Base-by-base conservation (phyloP, 2,888 invertebrate species). In the Coenonympha arcania region DNA sequence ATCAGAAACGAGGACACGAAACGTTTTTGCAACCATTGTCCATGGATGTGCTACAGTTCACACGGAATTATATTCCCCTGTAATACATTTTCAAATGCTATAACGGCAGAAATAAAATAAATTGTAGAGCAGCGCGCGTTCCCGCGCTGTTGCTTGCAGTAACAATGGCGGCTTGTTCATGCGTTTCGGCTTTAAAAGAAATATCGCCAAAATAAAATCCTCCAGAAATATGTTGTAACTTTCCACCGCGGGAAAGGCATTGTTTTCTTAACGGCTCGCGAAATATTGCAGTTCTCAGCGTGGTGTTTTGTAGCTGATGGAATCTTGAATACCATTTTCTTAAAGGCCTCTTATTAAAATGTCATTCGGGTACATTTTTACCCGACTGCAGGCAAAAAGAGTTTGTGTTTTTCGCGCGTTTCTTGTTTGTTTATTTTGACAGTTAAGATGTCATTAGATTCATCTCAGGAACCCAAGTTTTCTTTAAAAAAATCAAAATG, bases 81-180 rank as follows among this genome's bases (percentile, higher is more conserved):
- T 28, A 42, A 48, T 48, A 48, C 19, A 42, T 49, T 49, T 49
- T 43, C 33, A 37, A 42, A 42, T 24, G 40, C 22, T 34, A 49
- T 34, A 42, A 49, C 30, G 31, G 30, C 34, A 30, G 30, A 26
- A 36, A 49, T 43, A 49, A 43, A 49, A 49, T 43, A 49, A 49
- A 49, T 49, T 43, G 41, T 37, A 13, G n/a, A n/a, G 20, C 37
- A 8, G 37, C 24, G 42, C 30, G 30, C 30, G 43, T 43, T 42
- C 36, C 37, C 43, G 37, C 49, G 22, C 36, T 48, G 40, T 52
- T 57, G 54, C 48, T 39, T 43, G 39, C 50, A 55, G 55, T 57
- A 55, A 57, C 57, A 55, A 57, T 57, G 54, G 48, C 41, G 30
- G 50, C 33, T 52, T 47, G 54, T 50, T 52, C 56, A 50, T 54